phyloP scores from a whole-genome alignment of 2,113 vertebrate genomes.

The Pedetes capensis region DNA sequence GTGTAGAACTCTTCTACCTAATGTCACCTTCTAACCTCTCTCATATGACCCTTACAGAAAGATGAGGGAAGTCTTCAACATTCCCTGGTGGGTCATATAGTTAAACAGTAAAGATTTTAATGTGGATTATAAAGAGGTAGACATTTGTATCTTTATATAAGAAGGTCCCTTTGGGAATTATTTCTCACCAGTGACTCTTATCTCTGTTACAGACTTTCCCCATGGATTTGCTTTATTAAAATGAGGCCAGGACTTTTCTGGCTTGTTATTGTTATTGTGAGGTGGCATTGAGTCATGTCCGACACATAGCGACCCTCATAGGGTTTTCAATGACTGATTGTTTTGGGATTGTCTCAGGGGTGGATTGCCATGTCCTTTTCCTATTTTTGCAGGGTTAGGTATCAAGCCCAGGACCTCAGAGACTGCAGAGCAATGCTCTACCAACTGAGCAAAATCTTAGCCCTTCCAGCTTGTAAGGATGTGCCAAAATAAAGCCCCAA shows the following conservation, averaged over 20 bases:
- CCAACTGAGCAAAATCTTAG: too few species aligned
- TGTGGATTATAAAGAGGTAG: not conserved
- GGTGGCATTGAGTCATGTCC: too few species aligned
- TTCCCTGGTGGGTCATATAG: not conserved
- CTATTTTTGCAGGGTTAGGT: too few species aligned
- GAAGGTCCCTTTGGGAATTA: not conserved
- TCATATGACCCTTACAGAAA: not conserved
- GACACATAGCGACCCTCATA: too few species aligned
- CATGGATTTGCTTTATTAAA: not conserved
- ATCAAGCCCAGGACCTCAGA: too few species aligned
- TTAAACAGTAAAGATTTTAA: not conserved
- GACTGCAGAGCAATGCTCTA: too few species aligned
- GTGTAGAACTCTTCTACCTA: not conserved
- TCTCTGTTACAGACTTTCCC: not conserved
- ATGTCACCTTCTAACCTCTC: not conserved
- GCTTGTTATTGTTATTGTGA: too few species aligned
- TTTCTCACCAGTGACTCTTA: not conserved
- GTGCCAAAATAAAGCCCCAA: not conserved
- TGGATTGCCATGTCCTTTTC: too few species aligned
- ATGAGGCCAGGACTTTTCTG: not conserved
- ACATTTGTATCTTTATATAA: not conserved
- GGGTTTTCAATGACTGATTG: too few species aligned
- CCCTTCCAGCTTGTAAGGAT: not conserved
- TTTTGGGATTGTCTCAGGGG: too few species aligned
- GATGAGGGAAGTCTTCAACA: not conserved